These are phyloP conservation scores for Triplophysa tibetana DNA, from an alignment of 2,113 vertebrate genomes.

Conservation along the genomic window DNA sequence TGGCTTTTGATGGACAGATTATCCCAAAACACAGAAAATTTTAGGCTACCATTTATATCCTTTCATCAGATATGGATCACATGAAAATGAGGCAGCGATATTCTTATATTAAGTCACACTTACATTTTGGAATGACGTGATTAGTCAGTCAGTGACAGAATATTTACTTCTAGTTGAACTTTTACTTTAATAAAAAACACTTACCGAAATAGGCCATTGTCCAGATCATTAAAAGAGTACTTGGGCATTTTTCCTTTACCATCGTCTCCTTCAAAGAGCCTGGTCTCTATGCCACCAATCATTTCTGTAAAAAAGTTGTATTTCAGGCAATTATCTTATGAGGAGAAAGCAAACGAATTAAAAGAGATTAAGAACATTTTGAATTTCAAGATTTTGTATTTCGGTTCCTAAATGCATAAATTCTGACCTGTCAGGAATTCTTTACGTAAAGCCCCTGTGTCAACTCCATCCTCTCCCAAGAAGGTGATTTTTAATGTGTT, in stretches of 20 bases:
- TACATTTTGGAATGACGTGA: too few relatives aligned
- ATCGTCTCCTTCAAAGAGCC: not conserved
- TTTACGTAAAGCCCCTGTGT: too few relatives aligned
- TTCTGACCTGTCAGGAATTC: not conserved
- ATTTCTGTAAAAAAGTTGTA: not conserved
- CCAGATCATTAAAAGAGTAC: not conserved
- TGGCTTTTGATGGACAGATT: too few relatives aligned
- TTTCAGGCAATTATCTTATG: not conserved
- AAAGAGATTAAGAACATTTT: not conserved
- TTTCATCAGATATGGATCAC: too few relatives aligned
- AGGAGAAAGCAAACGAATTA: not conserved
- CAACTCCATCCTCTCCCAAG: not conserved
- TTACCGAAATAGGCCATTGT: slow-evolving; percentile 10
- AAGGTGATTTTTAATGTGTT: slow-evolving; percentile 9
- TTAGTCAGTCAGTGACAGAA: too few relatives aligned
- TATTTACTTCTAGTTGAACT: too few relatives aligned
- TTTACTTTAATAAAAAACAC: not conserved
- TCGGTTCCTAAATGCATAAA: not conserved
- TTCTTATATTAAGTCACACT: too few relatives aligned
- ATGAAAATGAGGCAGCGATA: too few relatives aligned
- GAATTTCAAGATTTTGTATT: not conserved
- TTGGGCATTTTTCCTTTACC: slow-evolving; percentile 14
- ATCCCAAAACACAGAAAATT: too few relatives aligned
- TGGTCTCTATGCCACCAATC: slow-evolving; percentile 1
- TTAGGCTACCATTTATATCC: too few relatives aligned